Base-by-base conservation (phyloP, 2,888 invertebrate species). In the Boloria selene region DNA sequence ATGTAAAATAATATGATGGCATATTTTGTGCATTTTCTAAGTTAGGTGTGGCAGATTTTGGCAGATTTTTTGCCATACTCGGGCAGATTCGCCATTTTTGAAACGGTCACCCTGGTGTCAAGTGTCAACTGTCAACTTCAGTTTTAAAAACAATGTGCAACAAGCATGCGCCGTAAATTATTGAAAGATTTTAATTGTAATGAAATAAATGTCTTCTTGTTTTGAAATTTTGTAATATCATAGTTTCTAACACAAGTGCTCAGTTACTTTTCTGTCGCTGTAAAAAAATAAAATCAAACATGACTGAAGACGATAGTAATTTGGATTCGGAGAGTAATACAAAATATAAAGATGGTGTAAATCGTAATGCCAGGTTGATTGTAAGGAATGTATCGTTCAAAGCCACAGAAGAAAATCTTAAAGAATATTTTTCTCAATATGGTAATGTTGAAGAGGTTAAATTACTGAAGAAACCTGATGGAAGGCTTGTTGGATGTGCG, bases 401-500 rank as follows among this genome's bases (percentile, higher is more conserved):
- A 94, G 94, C 95, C 0, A 96, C 95, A 0, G 96, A 97, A 70
- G 95, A 95, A 31, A 93, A 94, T 13, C 75, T 98, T 0, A 93
- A 91, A 70, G 93, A 95, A 72, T 94, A 96, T 80, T 98, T 97
- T 88, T 90, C 93, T 58, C 90, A 95, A 72, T 97, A 94, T 87
- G 98, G 98, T 0, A 93, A 94, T 60, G 90, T 98, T 13, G 92
- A 94, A 75, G 97, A 97, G 77, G 93, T 97, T 7, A 95, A 95
- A 75, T 83, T 98, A 51, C 82, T 97, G 1, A 96, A 95, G 76
- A 95, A 95, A 72, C 93, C 95, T 0, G 95, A 96, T 89, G 97
- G 96, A 1, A 96, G 95, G 79, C 87, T 96, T 2, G 95, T 97
- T 13, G 98, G 98, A 1, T 98, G 98, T 90, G 98, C 96, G 3